A percentile compares a stretch with the other conserved stretches of the same genome.
Conservation (phyloP, 2,888 invertebrate species). For the Sabatieria punctata region DNA sequence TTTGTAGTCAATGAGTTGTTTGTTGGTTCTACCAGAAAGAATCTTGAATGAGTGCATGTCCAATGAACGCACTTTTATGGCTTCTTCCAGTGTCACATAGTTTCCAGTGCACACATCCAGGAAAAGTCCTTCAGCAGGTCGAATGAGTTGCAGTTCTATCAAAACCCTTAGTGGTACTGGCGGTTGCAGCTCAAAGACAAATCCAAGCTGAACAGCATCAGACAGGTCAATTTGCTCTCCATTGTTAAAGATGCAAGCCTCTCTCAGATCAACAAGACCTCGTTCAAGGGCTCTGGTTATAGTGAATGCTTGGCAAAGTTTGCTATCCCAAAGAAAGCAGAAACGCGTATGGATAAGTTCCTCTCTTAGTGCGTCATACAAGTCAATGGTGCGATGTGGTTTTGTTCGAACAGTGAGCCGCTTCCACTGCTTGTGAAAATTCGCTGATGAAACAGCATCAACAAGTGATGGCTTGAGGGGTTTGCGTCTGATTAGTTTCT, state of each 20-base stretch:
- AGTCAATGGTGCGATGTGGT: background rate
- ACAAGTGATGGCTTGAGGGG: background rate
- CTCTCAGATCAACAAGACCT: background rate
- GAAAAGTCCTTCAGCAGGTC: background rate
- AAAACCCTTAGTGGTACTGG: background rate
- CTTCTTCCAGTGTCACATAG: background rate
- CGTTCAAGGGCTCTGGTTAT: background rate
- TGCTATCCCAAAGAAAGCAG: background rate
- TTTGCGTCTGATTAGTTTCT: background rate
- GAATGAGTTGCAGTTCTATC: background rate
- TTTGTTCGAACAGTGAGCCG: background rate
- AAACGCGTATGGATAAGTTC: background rate
- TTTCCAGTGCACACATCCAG: background rate
- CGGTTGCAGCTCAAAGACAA: background rate
- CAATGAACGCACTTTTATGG: too few species aligned
- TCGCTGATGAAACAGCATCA: background rate
- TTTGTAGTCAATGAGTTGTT: too few species aligned
- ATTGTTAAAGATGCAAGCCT: background rate
- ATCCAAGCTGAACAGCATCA: background rate
- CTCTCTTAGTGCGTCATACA: background rate
- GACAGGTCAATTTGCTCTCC: slow-evolving; percentile 45
- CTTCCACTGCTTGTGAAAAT: background rate
- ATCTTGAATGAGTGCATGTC: too few species aligned
- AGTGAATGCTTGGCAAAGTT: background rate
- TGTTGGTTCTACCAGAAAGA: too few species aligned